Evolutionary conservation across 2,888 invertebrate genomes (phyloP).

Genomic region (Hedya salicella): DNA sequence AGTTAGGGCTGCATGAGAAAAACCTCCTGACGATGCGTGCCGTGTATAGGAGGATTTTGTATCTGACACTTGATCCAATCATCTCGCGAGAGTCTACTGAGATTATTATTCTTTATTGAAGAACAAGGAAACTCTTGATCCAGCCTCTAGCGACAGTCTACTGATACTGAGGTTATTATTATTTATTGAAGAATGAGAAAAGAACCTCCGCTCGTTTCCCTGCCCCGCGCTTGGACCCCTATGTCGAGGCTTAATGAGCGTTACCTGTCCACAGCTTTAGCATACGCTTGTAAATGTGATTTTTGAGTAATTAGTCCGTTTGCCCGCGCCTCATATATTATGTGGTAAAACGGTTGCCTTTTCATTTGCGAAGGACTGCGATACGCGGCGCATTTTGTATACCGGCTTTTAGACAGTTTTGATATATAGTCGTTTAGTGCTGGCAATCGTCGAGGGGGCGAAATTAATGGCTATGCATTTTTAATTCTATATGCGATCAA

Average conservation of each 20-base stretch:
- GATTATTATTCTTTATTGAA: no score
- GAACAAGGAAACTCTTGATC: no score
- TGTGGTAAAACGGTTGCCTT: conserved; percentile 60
- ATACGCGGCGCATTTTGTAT: conserved; percentile 50
- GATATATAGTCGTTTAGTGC: conserved; percentile 31
- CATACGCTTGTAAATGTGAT: conserved; percentile 67
- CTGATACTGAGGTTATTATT: not conserved
- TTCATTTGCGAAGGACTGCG: conserved; percentile 64
- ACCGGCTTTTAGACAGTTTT: conserved; percentile 43
- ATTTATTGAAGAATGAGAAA: no score
- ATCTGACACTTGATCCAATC: no score
- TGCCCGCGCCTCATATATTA: conserved; percentile 63
- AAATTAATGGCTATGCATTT: conserved; percentile 4
- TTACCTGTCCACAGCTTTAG: conserved; percentile 65
- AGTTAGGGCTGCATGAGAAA: no score
- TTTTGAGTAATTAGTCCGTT: conserved; percentile 75
- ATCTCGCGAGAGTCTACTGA: no score
- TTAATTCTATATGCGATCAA: not conserved
- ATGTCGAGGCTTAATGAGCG: conserved; percentile 64
- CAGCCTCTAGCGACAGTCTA: not conserved
- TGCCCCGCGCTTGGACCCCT: conserved; percentile 46
- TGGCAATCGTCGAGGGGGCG: conserved; percentile 12
- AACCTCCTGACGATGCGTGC: no score
- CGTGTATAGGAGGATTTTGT: no score
- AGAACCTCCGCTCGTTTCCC: not conserved